These are phyloP conservation scores for Nephrotoma guestfalica DNA, from an alignment of 2,888 invertebrate genomes.

Conservation along the genomic window DNA sequence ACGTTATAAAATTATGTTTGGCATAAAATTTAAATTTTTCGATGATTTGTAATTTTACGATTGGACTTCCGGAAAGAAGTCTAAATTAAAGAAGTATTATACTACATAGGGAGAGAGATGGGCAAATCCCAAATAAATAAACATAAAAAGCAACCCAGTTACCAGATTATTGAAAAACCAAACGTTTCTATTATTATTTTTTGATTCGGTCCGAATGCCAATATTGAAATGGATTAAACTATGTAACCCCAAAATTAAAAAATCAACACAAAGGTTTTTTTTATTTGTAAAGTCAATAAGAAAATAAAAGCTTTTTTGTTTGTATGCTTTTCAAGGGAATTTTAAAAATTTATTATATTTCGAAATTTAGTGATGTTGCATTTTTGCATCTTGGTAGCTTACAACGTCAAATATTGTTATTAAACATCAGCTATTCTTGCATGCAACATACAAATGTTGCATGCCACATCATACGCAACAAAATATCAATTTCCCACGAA, in stretches of 20 bases:
- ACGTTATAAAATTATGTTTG: neutral
- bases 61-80: neutral
- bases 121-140: neutral
- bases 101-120: neutral
- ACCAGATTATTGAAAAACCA: neutral
- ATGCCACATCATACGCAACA: neutral
- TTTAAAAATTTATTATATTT: neutral
- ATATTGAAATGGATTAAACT: neutral
- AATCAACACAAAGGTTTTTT: neutral
- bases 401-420: neutral
- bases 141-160: neutral
- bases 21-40: neutral
- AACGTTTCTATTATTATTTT: neutral
- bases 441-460: neutral
- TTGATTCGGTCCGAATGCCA: neutral
- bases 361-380: neutral
- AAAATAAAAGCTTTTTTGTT: neutral
- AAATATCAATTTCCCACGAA: neutral
- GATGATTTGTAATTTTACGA: neutral
- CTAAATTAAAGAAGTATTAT: constrained; percentile 7
- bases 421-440: neutral
- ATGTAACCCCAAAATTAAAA: neutral
- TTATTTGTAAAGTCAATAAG: neutral
- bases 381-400: neutral
- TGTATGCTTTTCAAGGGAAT: neutral